Conservation (phyloP, 2,797 vertebrate species). For the Brotula barbata region DNA sequence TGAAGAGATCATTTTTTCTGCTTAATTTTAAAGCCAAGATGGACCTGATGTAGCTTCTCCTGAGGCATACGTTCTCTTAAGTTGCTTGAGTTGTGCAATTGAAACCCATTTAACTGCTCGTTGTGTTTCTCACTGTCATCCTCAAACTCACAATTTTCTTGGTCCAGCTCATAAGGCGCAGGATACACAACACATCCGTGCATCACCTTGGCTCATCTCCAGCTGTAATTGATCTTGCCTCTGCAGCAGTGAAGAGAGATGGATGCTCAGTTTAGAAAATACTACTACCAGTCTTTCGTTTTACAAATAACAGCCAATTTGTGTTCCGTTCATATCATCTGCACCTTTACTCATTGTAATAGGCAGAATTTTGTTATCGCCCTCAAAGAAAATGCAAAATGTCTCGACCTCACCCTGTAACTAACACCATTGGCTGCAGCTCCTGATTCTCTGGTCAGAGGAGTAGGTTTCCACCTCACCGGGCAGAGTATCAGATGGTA, state of each 20-base stretch:
- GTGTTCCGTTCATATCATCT: constrained; percentile 18
- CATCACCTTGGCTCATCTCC: constrained; percentile 31
- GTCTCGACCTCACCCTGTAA: constrained; percentile 48
- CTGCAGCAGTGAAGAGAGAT: constrained; percentile 41
- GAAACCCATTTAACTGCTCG: no score
- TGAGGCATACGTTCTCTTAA: no score
- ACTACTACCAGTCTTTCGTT: constrained; percentile 43
- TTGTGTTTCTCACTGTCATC: no score
- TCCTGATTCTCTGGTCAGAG: constrained; percentile 48
- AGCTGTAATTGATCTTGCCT: constrained; percentile 43
- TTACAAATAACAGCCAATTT: constrained; percentile 4
- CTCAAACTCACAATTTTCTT: background rate
- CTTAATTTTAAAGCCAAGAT: constrained; percentile 7
- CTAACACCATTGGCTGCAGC: constrained; percentile 48
- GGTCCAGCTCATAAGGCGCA: background rate
- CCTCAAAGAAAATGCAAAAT: constrained; percentile 44
- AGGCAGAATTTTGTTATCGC: constrained; percentile 3
- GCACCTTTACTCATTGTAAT: no score
- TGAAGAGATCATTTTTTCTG: background rate
- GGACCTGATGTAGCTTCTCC: no score
- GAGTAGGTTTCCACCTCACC: constrained; percentile 70
- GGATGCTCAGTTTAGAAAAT: constrained; percentile 38
- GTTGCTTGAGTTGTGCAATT: no score
- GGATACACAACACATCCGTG: constrained; percentile 18
- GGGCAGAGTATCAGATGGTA: constrained; percentile 70